Evolutionary conservation across 2,888 invertebrate genomes (phyloP), one percentile per base, ranked within the genome.

Genomic region (Anorthoa munda): DNA sequence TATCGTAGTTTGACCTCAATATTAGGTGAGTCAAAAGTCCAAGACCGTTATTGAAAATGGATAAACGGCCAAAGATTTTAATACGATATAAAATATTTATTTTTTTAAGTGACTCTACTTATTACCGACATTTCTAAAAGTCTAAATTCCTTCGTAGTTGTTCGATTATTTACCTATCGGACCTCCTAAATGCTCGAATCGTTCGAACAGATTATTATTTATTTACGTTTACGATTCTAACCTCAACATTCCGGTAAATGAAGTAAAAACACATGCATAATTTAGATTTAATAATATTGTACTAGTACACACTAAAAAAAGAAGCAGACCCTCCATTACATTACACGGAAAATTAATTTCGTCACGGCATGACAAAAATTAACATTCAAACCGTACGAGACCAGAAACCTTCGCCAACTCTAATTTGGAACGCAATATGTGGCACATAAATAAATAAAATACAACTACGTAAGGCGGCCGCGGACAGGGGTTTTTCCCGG

Each of bases 401-500:
- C 39, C 39, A 39, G 51, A 50, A 65, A 53, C 67, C 68, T 72
- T 65, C 58, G 3, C 72, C 45, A 9, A 39, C 87, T 89, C 92
- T 94, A 94, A 94, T 94, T 93, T 91, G 85, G 91, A 90, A 90
- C 90, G 92, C 90, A 92, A 91, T 92, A 92, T 90, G 89, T 88
- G 90, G 85, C 88, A 82, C 94, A 94, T 95, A 90, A 94, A 87
- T 86, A 87, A 86, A 85, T 86, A 86, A 87, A 82, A 87, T 81
- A 86, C 79, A 72, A 76, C 46, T 82, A 75, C 75, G 58, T 59
- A 81, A 84, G 76, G 67, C 70, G 63, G 76, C 90, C 93, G 93
- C 92, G 93, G 94, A 94, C 94, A 93, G 91, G 87, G 85, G 93
- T 93, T 95, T 95, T 95, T 95, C 94, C 92, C 90, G 94, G 94